Base-by-base conservation (phyloP, 1,140 invertebrate species). In the Drosophila nebulosa region DNA sequence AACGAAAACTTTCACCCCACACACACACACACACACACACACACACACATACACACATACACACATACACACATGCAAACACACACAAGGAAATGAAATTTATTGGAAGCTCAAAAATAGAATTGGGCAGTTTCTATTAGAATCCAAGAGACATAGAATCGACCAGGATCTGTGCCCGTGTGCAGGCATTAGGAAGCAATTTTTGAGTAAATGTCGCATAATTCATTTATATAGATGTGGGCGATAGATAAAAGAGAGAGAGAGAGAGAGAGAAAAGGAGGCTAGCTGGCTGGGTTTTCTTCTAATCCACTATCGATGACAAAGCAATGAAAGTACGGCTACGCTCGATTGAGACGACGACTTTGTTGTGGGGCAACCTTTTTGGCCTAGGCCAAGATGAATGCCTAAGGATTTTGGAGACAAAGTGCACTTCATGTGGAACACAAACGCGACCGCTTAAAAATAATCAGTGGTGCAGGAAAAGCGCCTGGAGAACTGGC, bases 171-270 rank as follows among this genome's bases (percentile, higher is more conserved):
- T 32, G 10, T 32, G 5, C 14, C 66, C 75, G 69, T 67, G 86
- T 81, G 78, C 68, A 64, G 71, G 79, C 84, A 83, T 76, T 89
- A 70, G 89, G 84, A 78, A 84, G 78, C 84, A 90, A 79, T 89
- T 90, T 57, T 79, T 73, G 65, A 85, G 84, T 89, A 90, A 90
- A 90, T 90, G 83, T 90, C 79, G 78, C 78, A 90, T 90, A 90
- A 90, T 89, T 90, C 89, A 90, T 90, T 90, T 90, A 90, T 85
- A 70, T 73, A 46, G 6, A 46, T 46, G 39, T 46, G 39, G 39
- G 39, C 39, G 39, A 46, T 18, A 46, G 18, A 46, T 10, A 21
- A 53, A 64, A 53, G 32, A 62, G 63, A 70, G 58, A 58, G 52
- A 42, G 59, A 59, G 46, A 9, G 22, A 27, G 52, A 42, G 27